Base-by-base conservation (phyloP, 2,888 invertebrate genomes). In the Scrobipalpa atriplicella region DNA sequence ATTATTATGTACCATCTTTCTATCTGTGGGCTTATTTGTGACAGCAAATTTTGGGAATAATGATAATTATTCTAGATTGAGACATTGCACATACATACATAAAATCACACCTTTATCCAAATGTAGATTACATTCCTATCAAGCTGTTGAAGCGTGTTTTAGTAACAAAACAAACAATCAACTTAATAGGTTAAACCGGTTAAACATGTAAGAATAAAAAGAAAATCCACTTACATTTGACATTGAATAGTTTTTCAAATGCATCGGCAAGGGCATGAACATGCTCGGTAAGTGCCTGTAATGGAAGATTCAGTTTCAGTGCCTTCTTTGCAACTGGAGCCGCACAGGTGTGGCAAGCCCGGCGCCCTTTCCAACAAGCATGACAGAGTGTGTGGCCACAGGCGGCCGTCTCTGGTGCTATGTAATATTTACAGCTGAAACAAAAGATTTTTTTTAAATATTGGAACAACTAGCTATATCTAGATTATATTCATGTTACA, bases 371-470 rank as follows among this genome's bases (percentile, higher is more conserved):
- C 91, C 91, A 92, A 72, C 92, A 92, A 0, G 74, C 74, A 65
- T 86, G 85, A 69, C 92, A 92, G 61, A 90, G 74, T 0, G 84
- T 82, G 69, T 92, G 92, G 3, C 90, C 89, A 72, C 92, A 92
- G 5, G 73, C 19, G 16, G 90, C 86, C 64, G 87, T 87, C 47
- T 83, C 80, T 10, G 90, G 88, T 58, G 82, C 81, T 68, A 81
- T 77, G 71, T 82, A 91, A 70, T 81, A 84, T 71, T 87, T 88
- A 70, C 89, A 89, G 75, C 91, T 91, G 75, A 69, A 86, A 82
- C 13, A 56, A 21, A 8, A 39, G 8, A 1, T 6, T n/a, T 7
- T 47, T n/a, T 47, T 43, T 11, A 43, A 43, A 43, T 13, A 13
- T 3, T 13, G 13, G 13, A 13, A 43, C 13, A 2, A 43, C 3